Base-by-base conservation (phyloP, 2,113 vertebrate genomes). In the Apus apus region DNA sequence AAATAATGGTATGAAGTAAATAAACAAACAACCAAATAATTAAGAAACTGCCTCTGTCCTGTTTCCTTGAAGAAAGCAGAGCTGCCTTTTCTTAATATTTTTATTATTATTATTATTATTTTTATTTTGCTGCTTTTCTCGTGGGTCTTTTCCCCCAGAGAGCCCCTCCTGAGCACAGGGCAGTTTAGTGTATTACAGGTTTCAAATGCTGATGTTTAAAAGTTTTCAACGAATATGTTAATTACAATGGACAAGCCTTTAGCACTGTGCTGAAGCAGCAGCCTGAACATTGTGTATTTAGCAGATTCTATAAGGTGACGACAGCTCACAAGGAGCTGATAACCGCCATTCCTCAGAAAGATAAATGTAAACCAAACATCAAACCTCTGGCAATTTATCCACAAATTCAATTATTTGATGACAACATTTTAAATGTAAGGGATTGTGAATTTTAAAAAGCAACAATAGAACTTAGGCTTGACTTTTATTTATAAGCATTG, bases 301-400 rank as follows among this genome's bases (percentile, higher is more conserved):
- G 85, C 93, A 91, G 93, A 58, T 85, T 81, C 93, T 70, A 0
- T 4, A 34, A 95, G 91, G 90, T 61, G 95, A 38, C 94, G 94
- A 95, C 87, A 95, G 91, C 91, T 95, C 85, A n/a, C 85, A 29
- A 80, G 85, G 90, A 86, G 90, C n/a, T 96, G 92, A 95, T 87
- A 96, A 97, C 96, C 60, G 60, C 93, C 82, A 32, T 94, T 94
- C 87, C 87, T 93, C 51, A 1, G 87, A n/a, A 94, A 91, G 89
- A 96, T 64, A 93, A 95, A 94, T 83, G 84, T 73, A 95, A 94
- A 90, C 34, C 89, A 94, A 97, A 75, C 93, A 91, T 90, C 84
- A 81, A 87, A 90, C 76, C 91, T 71, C 93, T 48, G 80, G 80
- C 75, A 77, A 80, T 93, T 90, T 93, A 90, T 77, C 60, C 94